phyloP scores from a whole-genome alignment of 2,113 vertebrate species.

The Bombycilla garrulus region DNA sequence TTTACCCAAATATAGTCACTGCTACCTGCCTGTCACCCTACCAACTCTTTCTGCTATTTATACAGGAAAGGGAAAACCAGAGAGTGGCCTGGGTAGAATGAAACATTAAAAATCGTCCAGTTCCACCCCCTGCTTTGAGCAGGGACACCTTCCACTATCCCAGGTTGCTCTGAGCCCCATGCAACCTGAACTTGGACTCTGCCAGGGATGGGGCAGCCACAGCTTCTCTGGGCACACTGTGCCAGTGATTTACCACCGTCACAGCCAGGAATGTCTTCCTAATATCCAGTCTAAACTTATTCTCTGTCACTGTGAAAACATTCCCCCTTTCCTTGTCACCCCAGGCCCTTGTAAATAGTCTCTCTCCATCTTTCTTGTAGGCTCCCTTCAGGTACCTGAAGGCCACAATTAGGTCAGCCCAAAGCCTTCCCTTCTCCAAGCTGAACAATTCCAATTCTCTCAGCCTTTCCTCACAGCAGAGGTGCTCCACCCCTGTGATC shows the following conservation, averaged over 20 bases:
- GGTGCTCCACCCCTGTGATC: too few species aligned
- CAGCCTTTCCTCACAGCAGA: not conserved
- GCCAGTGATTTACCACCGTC: too few species aligned
- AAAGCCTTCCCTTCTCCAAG: not conserved
- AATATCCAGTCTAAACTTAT: not conserved
- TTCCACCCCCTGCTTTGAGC: not conserved
- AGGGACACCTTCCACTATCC: not conserved
- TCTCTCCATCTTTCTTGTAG: not conserved
- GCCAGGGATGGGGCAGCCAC: not conserved
- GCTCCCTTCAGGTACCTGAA: not conserved
- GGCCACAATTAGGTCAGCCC: too few species aligned
- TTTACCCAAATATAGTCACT: not conserved
- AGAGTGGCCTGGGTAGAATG: not conserved
- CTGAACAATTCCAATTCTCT: not conserved
- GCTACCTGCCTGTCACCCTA: not conserved
- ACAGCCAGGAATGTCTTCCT: not conserved
- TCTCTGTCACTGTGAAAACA: not conserved
- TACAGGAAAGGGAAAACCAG: not conserved
- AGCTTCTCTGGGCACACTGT: not conserved
- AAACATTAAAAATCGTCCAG: not conserved
- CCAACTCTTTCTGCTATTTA: not conserved
- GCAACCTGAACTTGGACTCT: not conserved
- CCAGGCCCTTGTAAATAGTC: not conserved
- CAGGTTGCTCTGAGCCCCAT: not conserved
- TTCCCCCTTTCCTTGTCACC: not conserved